Evolutionary conservation across 92 coral and sea anemone genomes (phyloP).

Genomic region (Epizoanthus stellaris): DNA sequence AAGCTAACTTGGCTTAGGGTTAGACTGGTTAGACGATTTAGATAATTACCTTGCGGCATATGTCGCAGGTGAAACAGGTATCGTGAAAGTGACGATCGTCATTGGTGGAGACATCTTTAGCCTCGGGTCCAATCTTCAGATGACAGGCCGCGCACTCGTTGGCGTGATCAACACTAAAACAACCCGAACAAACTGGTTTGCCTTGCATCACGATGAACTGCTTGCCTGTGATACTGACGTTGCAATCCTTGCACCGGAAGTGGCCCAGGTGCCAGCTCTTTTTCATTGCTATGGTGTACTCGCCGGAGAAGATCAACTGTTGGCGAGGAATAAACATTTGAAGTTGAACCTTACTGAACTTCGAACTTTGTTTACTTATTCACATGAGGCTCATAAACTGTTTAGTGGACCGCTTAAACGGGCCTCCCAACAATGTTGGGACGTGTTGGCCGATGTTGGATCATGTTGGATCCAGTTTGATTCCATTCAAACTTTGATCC

Average conservation of each 20-base stretch:
- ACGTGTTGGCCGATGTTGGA: too few relatives aligned
- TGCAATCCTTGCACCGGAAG: slow-evolving; percentile 82
- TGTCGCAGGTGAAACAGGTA: slow-evolving; percentile 80
- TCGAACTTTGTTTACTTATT: too few relatives aligned
- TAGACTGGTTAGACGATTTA: too few relatives aligned
- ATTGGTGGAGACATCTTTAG: slow-evolving; percentile 81
- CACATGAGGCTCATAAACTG: too few relatives aligned
- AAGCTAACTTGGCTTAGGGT: too few relatives aligned
- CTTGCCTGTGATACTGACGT: slow-evolving; percentile 92
- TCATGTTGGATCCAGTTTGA: too few relatives aligned
- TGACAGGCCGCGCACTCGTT: slow-evolving; percentile 83
- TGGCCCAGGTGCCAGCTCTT: slow-evolving; percentile 93
- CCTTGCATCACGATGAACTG: slow-evolving; percentile 82
- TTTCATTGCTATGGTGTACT: slow-evolving; percentile 89
- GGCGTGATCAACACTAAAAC: slow-evolving; percentile 64
- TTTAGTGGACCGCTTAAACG: too few relatives aligned
- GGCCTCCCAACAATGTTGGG: too few relatives aligned
- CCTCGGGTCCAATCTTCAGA: slow-evolving; percentile 84
- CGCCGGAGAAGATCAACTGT: slow-evolving; percentile 89
- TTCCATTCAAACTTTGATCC: too few relatives aligned
- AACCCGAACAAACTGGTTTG: slow-evolving; percentile 82
- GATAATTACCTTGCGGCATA: slow-evolving; percentile 62
- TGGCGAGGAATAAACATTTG: background rate
- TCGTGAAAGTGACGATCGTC: slow-evolving; percentile 92
- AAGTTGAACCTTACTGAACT: background rate